Base-by-base conservation (phyloP, 1,140 invertebrate genomes). In the Diprion similis region DNA sequence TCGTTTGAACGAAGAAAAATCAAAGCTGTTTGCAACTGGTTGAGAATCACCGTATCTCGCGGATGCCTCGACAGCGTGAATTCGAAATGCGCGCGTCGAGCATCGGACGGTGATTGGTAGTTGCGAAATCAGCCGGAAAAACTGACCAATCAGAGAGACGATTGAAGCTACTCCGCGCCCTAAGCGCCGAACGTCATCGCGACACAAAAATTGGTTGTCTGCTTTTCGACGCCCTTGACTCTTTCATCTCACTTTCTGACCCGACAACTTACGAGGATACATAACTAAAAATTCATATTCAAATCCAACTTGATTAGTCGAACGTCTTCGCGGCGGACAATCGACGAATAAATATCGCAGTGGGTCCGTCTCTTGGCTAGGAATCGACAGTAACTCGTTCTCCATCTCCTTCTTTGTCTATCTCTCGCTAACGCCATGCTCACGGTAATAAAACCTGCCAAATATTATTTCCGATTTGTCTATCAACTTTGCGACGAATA, bases 361-460 rank as follows among this genome's bases (percentile, higher is more conserved):
- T 6, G 51, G 51, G 51, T 59, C 51, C 51, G 51, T 59, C 51
- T 37, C 24, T 37, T 37, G 24, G 24, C 24, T 37, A 37, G 24
- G 24, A 59, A 17, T 59, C 11, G n/a, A 6, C 51, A 59, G 51
- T 59, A 17, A 59, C 24, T 37, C 24, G 6, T 37, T 37, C 6
- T 37, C 51, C n/a, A 13, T 59, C 51, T 37, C 24, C 24, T 6
- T 37, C 24, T 37, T 37, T 37, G 24, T 37, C 24, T 2, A 37
- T 59, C 51, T 59, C 51, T 17, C 9, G 8, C 11, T 59, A 13
- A 59, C 51, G 51, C 51, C 76, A 86, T 86, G 85, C 78, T 85
- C 71, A 84, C 82, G 85, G 85, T 86, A 85, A 85, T 79, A 79
- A 78, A 37, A 59, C n/a, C 51, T 59, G 51, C 51, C 51, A 59